These are phyloP conservation scores for Scyliorhinus canicula DNA, from an alignment of 2,797 vertebrate genomes.

Conservation along the genomic window DNA sequence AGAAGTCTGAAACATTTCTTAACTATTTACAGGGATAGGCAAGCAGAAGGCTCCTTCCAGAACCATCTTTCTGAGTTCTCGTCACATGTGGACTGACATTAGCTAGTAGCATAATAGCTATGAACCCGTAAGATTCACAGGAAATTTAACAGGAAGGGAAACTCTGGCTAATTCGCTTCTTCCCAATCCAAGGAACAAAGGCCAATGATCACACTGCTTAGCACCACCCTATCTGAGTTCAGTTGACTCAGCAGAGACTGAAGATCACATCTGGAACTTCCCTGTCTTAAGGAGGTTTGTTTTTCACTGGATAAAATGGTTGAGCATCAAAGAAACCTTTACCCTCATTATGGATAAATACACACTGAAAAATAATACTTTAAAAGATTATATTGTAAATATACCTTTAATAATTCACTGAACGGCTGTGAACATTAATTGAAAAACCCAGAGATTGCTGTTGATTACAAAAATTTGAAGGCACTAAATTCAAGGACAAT, in stretches of 20 bases:
- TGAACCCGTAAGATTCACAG: too few relatives aligned
- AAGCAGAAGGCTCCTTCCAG: too few relatives aligned
- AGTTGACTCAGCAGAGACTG: not conserved
- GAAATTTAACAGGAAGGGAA: not conserved
- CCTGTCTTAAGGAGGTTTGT: not conserved
- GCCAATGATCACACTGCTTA: not conserved
- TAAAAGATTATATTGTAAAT: not conserved
- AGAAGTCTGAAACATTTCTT: too few relatives aligned
- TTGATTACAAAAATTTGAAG: not conserved
- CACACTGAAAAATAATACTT: not conserved
- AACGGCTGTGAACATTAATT: not conserved
- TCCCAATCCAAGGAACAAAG: not conserved
- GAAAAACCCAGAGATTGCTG: not conserved
- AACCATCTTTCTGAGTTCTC: too few relatives aligned
- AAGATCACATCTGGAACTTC: not conserved
- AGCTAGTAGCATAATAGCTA: too few relatives aligned
- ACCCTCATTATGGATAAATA: not conserved
- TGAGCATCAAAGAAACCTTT: not conserved
- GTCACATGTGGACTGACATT: too few relatives aligned
- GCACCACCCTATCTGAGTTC: not conserved
- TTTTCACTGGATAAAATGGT: not conserved
- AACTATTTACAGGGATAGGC: too few relatives aligned
- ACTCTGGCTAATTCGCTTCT: not conserved
- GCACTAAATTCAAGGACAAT: not conserved
- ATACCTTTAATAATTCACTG: not conserved